phyloP scores from a whole-genome alignment of 2,888 invertebrate genomes.

The Plagodis dolabraria region DNA sequence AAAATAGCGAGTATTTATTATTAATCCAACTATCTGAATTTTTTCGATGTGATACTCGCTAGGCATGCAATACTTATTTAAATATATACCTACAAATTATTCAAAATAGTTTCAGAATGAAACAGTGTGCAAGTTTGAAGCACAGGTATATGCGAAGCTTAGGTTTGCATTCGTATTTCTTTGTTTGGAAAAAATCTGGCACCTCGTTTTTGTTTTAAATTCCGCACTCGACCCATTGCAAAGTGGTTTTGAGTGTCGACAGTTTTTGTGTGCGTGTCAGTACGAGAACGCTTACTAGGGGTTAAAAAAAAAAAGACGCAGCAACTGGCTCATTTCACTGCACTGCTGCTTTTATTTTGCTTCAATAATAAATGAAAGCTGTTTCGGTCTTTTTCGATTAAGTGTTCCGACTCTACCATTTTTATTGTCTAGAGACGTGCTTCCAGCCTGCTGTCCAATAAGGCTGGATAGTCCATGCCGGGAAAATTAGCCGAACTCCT shows the following conservation, averaged over 20 bases:
- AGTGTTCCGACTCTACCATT: slow-evolving; percentile 5
- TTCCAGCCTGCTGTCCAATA: slow-evolving; percentile 15
- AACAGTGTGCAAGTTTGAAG: too few species aligned
- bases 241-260: slow-evolving; percentile 9
- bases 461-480: slow-evolving; percentile 27
- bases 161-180: too few species aligned
- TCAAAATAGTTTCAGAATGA: too few species aligned
- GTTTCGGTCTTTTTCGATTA: slow-evolving; percentile 2
- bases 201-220: slow-evolving; percentile 6
- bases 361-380: not conserved
- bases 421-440: slow-evolving; percentile 6
- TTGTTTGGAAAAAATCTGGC: not conserved
- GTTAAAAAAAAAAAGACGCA: not conserved
- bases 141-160: too few species aligned
- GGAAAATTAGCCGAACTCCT: slow-evolving; percentile 49
- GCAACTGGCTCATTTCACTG: not conserved
- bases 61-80: too few species aligned
- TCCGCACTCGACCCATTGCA: not conserved
- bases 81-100: too few species aligned
- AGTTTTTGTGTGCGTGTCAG: slow-evolving; percentile 8
- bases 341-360: not conserved
- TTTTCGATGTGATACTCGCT: too few species aligned
- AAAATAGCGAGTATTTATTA: too few species aligned
- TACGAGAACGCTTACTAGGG: not conserved
- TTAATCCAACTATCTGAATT: too few species aligned